Base-by-base conservation (phyloP, 2,797 vertebrate species). In the Sandelia bainsii region DNA sequence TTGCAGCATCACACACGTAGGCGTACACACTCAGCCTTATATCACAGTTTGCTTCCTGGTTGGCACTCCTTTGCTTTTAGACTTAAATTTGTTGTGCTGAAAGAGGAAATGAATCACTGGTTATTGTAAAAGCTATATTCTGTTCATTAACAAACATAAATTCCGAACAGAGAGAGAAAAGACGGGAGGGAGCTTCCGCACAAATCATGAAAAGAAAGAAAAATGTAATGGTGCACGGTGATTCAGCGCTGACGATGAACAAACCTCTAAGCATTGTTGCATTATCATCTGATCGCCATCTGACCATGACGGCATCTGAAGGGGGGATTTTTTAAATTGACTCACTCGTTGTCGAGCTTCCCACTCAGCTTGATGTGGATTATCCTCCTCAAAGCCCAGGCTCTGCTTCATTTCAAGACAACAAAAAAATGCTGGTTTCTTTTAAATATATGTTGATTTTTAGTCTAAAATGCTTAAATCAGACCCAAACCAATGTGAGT, bases 371-470 rank as follows among this genome's bases (percentile, higher is more conserved):
- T 3, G 5, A 37, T 51, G 13, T 49, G 44, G 27, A 56, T 72
- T 44, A 80, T 69, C 42, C 25, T 27, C 44, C 42, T 53, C 59
- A 22, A n/a, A 62, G 65, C 58, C 60, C 68, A 49, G 17, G n/a
- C 20, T 1, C 48, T 53, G 25, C 0, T 46, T 32, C 20, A 42
- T 59, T 63, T 63, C 60, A 62, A 68, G 23, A 65, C 17, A 20
- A 20, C 25, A 39, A 56, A 59, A n/a, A 51, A 66, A 61, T 44
- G 23, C 19, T 17, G 10, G 63, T 71, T 40, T 16, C 5, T 58
- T 12, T 71, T 57, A 51, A 53, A 76, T 32, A 52, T 32, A 62
- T 42, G 29, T 57, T 73, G 49, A 65, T 69, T 65, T 68, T 57
- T 51, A 58, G 17, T 19, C 42, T 45, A 22, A n/a, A 50, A 45